Base-by-base conservation (phyloP, 1,140 invertebrate genomes). In the Triops longicaudatus region DNA sequence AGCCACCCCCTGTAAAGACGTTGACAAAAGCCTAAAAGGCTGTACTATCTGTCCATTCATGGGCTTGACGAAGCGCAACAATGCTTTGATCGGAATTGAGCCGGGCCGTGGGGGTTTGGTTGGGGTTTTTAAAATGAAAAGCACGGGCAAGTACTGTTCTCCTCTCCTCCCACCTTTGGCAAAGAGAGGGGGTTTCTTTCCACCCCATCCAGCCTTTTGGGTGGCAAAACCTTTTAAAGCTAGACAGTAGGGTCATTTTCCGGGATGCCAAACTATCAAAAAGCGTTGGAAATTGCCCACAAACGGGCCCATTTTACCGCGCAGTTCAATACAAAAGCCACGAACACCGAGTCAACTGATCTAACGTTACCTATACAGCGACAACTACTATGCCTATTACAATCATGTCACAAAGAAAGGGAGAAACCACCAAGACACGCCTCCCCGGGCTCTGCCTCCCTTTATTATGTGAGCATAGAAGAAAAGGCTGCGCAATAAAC, bases 21-120 rank as follows among this genome's bases (percentile, higher is more conserved):
- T 63, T 63, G 50, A 63, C 50, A 63, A 63, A 63, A 63, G 50
- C 50, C 50, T 17, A 63, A 63, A 63, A 63, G 50, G 50, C 50
- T 63, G 14, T 63, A 63, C 50, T 63, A 63, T 63, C 50, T 63
- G 3, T 22, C 50, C 22, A 63, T 63, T 63, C 50, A 63, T 63
- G 50, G 50, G 50, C 50, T 63, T 63, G 50, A 63, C 50, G 50
- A 63, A 63, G 50, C 50, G 50, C 50, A 63, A 63, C 50, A 63
- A 63, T 63, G 50, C 50, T 63, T 63, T 63, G 50, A 63, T 63
- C 50, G 50, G 50, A 63, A 63, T 63, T 63, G 50, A 63, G 50
- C 50, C 50, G 50, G 31, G 31, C 31, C 31, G 31, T 37, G 7
- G 2, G 7, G 31, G 31, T 37, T 37, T 37, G 31, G 31, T 37